Base-by-base conservation (phyloP, 2,113 vertebrate genomes). In the Tragulus kanchil region DNA sequence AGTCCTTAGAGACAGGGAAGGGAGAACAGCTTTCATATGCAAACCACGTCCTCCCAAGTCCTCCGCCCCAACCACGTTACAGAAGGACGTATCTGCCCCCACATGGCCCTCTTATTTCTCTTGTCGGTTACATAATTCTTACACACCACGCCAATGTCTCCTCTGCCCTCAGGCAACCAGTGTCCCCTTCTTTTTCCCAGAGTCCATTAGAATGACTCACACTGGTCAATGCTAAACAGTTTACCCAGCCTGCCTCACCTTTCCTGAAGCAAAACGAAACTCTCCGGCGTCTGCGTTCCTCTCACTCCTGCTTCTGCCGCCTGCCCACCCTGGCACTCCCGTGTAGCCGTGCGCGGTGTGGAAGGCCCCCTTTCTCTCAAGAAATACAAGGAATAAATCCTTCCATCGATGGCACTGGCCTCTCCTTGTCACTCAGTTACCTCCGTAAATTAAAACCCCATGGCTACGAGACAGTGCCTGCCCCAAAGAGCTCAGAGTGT, bases 321-420 rank as follows among this genome's bases (percentile, higher is more conserved):
- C 54, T 21, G 16, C 14, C 50, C 45, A 6, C 23, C 45, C 1
- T 8, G n/a, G 25, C 4, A 28, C 21, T 45, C 69, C 31, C 31
- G 2, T 0, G 1, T 3, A 2, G 13, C 8, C 48, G 62, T 3
- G 13, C 3, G 1, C 16, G 64, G 48, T 0, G 0, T 0, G 42
- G 7, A 5, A 2, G 14, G 13, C 21, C 42, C 28, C 79, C 62
- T 26, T 26, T 45, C 36, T 64, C 71, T 23, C 0, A 2, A 85
- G 50, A 67, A 50, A 52, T 15, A 14, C 19, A n/a, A 52, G 25
- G 16, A 15, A 26, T 42, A 9, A 1, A 3, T 79, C 48, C 64
- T 78, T 48, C 81, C 50, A 8, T 42, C 79, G 42, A 1, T 16
- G 36, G 17, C 85, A 5, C 4, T 23, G 50, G 42, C 83, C 36